Conservation (phyloP, 2,113 vertebrate genomes). For the Alligator sinensis region DNA sequence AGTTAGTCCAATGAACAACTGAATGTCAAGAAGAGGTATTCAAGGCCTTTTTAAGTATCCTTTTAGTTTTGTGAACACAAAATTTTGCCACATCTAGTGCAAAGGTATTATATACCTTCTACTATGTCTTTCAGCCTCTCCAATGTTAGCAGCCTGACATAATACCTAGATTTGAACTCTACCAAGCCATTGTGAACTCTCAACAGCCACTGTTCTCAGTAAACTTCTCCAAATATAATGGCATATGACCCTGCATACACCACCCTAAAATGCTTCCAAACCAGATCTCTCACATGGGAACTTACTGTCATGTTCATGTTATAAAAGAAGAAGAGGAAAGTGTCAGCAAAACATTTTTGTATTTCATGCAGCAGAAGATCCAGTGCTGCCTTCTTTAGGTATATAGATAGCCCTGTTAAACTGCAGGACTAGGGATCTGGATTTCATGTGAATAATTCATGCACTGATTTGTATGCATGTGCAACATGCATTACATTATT, state of each 20-base stretch:
- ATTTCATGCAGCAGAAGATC: neutral
- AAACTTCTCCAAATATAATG: neutral
- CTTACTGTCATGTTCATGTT: neutral
- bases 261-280: conserved; percentile 1
- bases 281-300: conserved; percentile 4
- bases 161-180: neutral
- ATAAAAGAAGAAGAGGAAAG: neutral
- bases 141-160: neutral
- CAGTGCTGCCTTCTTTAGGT: neutral
- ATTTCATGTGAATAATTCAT: neutral
- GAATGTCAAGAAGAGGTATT: neutral
- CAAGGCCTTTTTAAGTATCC: neutral
- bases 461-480: neutral
- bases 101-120: neutral
- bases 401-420: neutral
- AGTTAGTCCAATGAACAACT: neutral
- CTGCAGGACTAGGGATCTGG: neutral
- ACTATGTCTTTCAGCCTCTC: neutral
- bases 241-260: neutral
- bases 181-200: neutral
- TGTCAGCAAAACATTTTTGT: neutral
- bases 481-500: neutral
- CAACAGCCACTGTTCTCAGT: neutral
- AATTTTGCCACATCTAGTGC: neutral
- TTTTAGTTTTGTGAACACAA: too few relatives aligned